A percentile compares a stretch with the other conserved stretches of the same genome.
Evolutionary conservation across 2,888 invertebrate species (phyloP).

Genomic region (Agrilus biguttatus): DNA sequence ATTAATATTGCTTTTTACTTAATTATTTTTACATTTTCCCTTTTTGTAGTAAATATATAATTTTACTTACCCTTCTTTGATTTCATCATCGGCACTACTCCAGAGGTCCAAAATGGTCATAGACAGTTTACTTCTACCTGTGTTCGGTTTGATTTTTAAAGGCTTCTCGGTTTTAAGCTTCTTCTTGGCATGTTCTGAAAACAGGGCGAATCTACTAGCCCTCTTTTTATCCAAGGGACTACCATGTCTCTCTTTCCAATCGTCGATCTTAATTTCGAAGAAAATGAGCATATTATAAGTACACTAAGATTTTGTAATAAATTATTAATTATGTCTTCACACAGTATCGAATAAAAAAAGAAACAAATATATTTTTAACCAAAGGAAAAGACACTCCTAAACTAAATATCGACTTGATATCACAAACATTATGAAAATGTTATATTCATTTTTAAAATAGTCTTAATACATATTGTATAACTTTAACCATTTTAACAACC

Average conservation of each 20-base stretch:
- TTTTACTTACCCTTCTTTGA: slow-evolving; percentile 36
- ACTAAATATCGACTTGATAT: background rate
- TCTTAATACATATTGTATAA: too few species aligned
- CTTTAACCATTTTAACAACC: too few species aligned
- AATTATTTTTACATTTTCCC: too few species aligned
- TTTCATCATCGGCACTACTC: slow-evolving; percentile 44
- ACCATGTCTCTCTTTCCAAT: slow-evolving; percentile 47
- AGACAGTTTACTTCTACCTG: slow-evolving; percentile 44
- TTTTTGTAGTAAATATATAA: too few species aligned
- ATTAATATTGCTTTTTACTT: too few species aligned
- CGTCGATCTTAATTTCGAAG: slow-evolving; percentile 26
- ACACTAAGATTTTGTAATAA: too few species aligned
- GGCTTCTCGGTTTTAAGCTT: slow-evolving; percentile 33
- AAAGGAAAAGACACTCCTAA: background rate
- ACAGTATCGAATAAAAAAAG: slow-evolving; percentile 2
- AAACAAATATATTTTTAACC: background rate
- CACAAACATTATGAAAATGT: too few species aligned
- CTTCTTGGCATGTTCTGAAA: slow-evolving; percentile 37
- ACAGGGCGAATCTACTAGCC: slow-evolving; percentile 44
- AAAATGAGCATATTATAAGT: background rate
- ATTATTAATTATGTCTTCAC: too few species aligned
- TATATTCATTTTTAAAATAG: too few species aligned
- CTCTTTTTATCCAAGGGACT: slow-evolving; percentile 32
- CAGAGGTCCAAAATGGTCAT: slow-evolving; percentile 51
- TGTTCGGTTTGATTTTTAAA: slow-evolving; percentile 31